Base-by-base conservation (phyloP, 2,797 vertebrate genomes). In the Thaleichthys pacificus region DNA sequence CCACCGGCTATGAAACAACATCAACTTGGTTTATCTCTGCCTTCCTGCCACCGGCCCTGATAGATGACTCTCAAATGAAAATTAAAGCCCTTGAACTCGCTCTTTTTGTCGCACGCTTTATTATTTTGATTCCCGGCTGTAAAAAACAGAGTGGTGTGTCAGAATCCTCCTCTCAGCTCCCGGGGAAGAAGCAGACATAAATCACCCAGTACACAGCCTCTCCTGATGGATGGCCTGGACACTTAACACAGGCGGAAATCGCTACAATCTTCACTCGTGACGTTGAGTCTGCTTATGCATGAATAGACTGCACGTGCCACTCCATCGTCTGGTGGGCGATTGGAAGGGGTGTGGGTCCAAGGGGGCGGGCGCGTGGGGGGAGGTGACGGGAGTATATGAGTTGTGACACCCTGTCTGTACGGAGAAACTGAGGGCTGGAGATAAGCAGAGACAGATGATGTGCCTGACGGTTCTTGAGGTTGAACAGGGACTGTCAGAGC, bases 381-480 rank as follows among this genome's bases (percentile, higher is more conserved):
- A 86, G 75, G 82, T 32, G 30, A 32, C 6, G 61, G 70, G 68
- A 71, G 49, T 80, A 71, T 81, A 83, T 83, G 77, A 70, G 62
- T 61, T 77, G 81, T 77, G 81, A 88, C 85, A 85, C 60, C 76
- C 68, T 85, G 83, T 82, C 75, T 66, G 76, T 74, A 79, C 69
- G 63, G 78, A 71, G 69, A 66, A 74, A 78, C 82, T 85, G 72
- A 78, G 71, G 82, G 81, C 68, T 64, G 77, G 73, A 80, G 81
- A 90, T 84, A 80, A 90, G 80, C 83, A 72, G 75, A 68, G 81
- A 77, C 71, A 85, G 81, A 86, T 87, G 84, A 89, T 81, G 83
- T 42, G 71, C 69, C 68, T 80, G 78, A 77, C 79, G 84, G 74
- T 73, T 66, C 73, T 82, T 72, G 66, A 80, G 81, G 78, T 78